Base-by-base conservation (phyloP, 2,113 vertebrate species). In the Microtus montanus region DNA sequence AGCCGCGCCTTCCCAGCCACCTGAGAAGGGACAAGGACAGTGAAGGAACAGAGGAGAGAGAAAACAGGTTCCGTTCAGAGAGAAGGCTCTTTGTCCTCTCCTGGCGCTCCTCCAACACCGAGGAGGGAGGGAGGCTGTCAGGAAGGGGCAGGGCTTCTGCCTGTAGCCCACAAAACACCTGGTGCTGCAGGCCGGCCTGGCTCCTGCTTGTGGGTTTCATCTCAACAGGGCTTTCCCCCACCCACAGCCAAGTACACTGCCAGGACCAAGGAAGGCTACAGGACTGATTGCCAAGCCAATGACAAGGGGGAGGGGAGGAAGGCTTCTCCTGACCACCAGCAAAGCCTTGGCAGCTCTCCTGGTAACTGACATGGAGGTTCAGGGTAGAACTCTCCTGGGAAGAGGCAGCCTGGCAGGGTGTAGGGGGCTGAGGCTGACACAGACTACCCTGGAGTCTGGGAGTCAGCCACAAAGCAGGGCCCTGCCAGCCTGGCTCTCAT, bases 1-100 rank as follows among this genome's bases (percentile, higher is more conserved):
- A 8, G 98, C 98, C 1, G 98, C 98, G 73, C 99, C 99, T 95
- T 99, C 99, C 99, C 99, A 99, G 96, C 99, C 99, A 3, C 99
- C 99, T 99, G 97, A 20, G 96, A 52, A 85, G 71, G 70, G 95
- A 19, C 54, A 33, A 84, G 73, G 30, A 52, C 20, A 93, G 54
- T 0, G 5, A n/a, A 17, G n/a, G 41, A 17, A 30, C 12, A 38
- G 70, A 33, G 17, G 71, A n/a, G 22, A 38, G 26, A 89, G 54
- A 49, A 38, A 47, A 11, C 2, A 24, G 73, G 8, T 2, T 7
- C 3, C 2, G 0, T 5, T 38, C 1, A 6, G 14, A 86, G 47
- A 38, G 77, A 63, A 0, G 68, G 54, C 71, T 28, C 4, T 1
- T 12, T 3, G 30, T 64, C 38, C 63, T 82, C 58, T 19, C 10